Evolutionary conservation across 92 coral and sea anemone species (phyloP).

Genomic region (Epizoanthus scotinus): DNA sequence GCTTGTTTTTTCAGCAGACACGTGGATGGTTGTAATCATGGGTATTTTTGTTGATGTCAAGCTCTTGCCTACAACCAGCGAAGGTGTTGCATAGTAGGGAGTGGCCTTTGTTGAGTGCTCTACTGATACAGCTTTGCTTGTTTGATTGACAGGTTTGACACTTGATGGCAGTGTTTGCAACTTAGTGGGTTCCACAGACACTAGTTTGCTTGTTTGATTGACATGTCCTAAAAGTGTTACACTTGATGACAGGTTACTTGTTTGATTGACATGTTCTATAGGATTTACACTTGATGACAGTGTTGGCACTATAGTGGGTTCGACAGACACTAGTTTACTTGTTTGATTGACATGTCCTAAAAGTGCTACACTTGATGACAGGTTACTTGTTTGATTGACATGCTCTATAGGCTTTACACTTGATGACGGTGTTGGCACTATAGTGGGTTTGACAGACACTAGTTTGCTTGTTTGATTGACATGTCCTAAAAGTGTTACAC

Average conservation of each 20-base stretch:
- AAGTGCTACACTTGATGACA: neutral
- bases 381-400: neutral
- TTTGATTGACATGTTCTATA: neutral
- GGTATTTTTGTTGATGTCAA: neutral
- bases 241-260: neutral
- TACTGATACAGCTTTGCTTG: neutral
- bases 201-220: constrained; percentile 1
- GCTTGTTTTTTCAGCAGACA: neutral
- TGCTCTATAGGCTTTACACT: neutral
- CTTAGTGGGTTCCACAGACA: neutral
- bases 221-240: neutral
- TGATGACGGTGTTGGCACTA: neutral
- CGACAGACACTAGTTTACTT: too few species aligned
- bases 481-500: neutral
- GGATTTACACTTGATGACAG: neutral
- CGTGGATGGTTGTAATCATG: neutral
- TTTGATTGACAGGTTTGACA: neutral
- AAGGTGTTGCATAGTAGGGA: neutral
- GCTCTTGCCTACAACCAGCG: neutral
- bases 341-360: neutral
- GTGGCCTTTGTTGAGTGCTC: neutral
- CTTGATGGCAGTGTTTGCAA: neutral
- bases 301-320: too few species aligned
- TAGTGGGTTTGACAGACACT: neutral
- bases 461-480: neutral